Evolutionary conservation across 2,888 invertebrate species (phyloP), one percentile per base, ranked within the genome.

Genomic region (Cosmopolites sordidus): DNA sequence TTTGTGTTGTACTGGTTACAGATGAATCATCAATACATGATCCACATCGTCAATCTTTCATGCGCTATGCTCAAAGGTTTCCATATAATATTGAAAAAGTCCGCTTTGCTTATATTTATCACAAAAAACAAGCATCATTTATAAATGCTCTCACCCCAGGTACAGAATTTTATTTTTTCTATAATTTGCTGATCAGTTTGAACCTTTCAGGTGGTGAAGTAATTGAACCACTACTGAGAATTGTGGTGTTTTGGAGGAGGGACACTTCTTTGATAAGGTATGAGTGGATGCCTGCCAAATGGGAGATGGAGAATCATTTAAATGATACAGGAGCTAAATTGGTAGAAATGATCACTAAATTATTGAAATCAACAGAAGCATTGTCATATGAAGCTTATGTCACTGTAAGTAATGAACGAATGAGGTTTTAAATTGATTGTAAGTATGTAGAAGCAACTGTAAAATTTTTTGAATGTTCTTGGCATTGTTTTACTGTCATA

Each of bases 161-260:
- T 81, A 51, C 15, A n/a, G n/a, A n/a, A 16, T 39, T 18, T 37
- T 15, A 17, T 3, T n/a, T 30, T 48, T 5, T n/a, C n/a, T n/a
- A n/a, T n/a, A n/a, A n/a, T n/a, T n/a, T n/a, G n/a, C n/a, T n/a
- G n/a, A 1, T 42, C 11, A 43, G 14, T 29, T 5, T 27, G 6
- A 14, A 27, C 22, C 29, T 30, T 29, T 16, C 78, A 66, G 82
- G 83, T 58, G 80, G 79, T 1, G 76, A 78, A 66, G 76, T 74
- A n/a, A 71, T 79, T 60, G 87, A 85, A 60, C 82, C 89, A 43
- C 75, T 87, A 39, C 77, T 89, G 56, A 83, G 89, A 62, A 83
- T 95, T 54, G 93, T 92, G 1, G 86, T 95, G 41, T 82, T 95
- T 58, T 96, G 95, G 94, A 82, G 95, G 1, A 82, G 88, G 37